These are phyloP conservation scores for Cynaeus angustus DNA, from an alignment of 2,888 invertebrate genomes.

Conservation along the genomic window DNA sequence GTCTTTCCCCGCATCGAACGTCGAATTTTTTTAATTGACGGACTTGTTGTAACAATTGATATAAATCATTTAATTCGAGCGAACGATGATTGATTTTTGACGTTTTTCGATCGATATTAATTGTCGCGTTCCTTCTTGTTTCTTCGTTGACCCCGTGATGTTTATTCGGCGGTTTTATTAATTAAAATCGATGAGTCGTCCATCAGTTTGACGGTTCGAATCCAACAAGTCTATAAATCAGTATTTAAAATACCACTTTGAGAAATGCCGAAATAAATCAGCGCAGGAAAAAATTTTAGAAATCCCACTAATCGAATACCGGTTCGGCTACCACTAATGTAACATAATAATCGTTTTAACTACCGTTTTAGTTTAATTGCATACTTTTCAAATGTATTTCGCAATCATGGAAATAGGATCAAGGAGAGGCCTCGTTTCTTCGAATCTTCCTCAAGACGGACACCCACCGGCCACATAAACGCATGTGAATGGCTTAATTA, in stretches of 20 bases:
- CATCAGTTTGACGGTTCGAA: conserved; percentile 44
- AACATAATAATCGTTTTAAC: conserved; percentile 47
- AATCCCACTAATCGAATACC: conserved; percentile 48
- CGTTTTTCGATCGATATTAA: conserved; percentile 25
- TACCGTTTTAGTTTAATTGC: conserved; percentile 40
- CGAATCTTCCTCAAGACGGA: neutral
- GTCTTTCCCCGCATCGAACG: neutral
- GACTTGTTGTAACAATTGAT: conserved; percentile 43
- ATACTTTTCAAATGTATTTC: conserved; percentile 19
- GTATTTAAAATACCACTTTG: conserved; percentile 49
- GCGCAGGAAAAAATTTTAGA: conserved; percentile 46
- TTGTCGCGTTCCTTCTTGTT: conserved; percentile 5
- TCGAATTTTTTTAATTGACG: conserved; percentile 42
- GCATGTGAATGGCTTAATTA: conserved; percentile 1
- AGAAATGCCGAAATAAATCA: conserved; percentile 49
- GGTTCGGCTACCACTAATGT: conserved; percentile 47
- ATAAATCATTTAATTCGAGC: conserved; percentile 47
- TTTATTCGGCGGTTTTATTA: conserved; percentile 31
- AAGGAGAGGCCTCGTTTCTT: neutral
- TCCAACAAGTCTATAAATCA: conserved; percentile 47
- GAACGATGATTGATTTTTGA: conserved; percentile 46
- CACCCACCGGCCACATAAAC: neutral
- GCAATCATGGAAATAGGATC: conserved; percentile 22
- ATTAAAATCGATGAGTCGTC: conserved; percentile 46
- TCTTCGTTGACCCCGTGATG: conserved; percentile 19